Evolutionary conservation across 2,113 vertebrate genomes (phyloP).

Genomic region (Spea bombifrons): DNA sequence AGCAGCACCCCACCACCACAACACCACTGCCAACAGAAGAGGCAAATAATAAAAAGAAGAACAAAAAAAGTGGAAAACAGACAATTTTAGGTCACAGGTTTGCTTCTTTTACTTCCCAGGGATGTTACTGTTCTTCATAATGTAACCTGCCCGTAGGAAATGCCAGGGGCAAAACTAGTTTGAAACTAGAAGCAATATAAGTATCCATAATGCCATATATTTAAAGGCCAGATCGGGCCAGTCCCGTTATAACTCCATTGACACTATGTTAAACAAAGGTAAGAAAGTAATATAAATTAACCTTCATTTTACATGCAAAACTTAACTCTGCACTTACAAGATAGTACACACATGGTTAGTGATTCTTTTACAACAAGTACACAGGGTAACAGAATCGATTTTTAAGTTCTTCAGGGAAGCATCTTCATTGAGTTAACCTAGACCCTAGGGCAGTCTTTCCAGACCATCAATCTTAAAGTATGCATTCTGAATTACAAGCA

Average conservation of each 20-base stretch:
- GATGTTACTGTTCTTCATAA: neutral
- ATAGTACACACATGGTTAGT: neutral
- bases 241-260: neutral
- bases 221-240: neutral
- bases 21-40: no score
- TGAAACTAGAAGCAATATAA: neutral
- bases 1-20: no score
- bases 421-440: slow-evolving; percentile 34
- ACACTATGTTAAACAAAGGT: neutral
- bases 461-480: slow-evolving; percentile 32
- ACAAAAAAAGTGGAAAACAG: no score
- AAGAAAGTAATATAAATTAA: neutral
- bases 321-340: neutral
- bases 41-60: no score
- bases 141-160: neutral
- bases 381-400: neutral
- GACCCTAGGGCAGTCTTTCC: slow-evolving; percentile 27
- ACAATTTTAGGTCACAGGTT: no score
- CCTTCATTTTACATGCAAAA: neutral
- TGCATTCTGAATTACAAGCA: slow-evolving; percentile 34
- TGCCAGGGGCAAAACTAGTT: neutral
- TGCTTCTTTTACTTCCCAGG: no score
- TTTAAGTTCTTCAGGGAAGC: slow-evolving; percentile 14
- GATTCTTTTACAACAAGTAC: neutral
- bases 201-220: neutral